These are phyloP conservation scores for Lepidochrysops patricia DNA, from an alignment of 2,888 invertebrate species.

Conservation along the genomic window DNA sequence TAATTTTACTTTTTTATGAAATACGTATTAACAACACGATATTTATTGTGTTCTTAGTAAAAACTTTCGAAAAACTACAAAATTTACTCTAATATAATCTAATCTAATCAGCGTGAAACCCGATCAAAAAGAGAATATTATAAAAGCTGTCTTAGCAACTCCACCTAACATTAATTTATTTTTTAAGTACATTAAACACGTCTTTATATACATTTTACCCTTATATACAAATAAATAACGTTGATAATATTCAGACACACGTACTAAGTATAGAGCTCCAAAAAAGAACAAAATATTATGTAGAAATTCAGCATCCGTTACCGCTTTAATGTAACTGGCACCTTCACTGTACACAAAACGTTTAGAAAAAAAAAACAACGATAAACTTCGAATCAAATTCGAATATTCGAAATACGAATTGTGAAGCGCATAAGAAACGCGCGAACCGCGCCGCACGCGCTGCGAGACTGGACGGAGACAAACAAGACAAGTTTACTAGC, in stretches of 20 bases:
- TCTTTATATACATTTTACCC: not conserved
- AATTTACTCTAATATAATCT: not conserved
- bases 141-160: not conserved
- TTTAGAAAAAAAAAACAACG: constrained; percentile 39
- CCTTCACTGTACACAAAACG: constrained; percentile 33
- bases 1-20: no score
- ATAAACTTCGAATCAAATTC: constrained; percentile 52
- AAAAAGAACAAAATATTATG: not conserved
- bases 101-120: not conserved
- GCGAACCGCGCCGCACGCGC: constrained; percentile 58
- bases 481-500: constrained; percentile 32
- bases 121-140: not conserved
- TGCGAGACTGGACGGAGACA: constrained; percentile 67
- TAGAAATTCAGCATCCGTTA: not conserved
- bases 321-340: constrained; percentile 20
- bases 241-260: not conserved
- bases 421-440: constrained; percentile 31
- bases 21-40: no score
- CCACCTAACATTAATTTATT: not conserved
- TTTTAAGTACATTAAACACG: no score
- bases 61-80: not conserved
- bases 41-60: not conserved
- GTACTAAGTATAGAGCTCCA: constrained; percentile 4
- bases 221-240: not conserved
- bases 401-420: constrained; percentile 40